Conservation (phyloP, 2,888 invertebrate genomes). For the Pemphredon lugubris region DNA sequence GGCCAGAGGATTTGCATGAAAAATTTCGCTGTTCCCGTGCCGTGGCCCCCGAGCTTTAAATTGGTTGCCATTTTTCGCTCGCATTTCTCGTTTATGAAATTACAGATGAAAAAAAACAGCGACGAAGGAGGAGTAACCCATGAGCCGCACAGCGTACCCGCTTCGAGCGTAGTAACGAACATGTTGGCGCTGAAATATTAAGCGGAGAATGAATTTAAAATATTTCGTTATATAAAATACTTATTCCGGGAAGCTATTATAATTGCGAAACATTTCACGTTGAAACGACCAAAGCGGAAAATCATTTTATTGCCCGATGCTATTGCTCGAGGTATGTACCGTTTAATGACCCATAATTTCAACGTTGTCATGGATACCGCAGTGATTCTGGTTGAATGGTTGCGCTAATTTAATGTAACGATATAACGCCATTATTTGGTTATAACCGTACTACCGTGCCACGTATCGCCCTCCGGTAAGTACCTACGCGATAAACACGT, state of each 20-base stretch:
- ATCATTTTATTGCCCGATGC: no score
- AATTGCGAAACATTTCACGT: no score
- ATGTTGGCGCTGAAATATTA: no score
- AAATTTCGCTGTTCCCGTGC: slow-evolving; percentile 64
- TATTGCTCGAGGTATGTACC: slow-evolving; percentile 5
- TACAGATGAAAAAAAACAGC: neutral
- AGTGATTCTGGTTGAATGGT: slow-evolving; percentile 31
- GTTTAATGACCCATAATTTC: slow-evolving; percentile 15
- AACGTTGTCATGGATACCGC: slow-evolving; percentile 35
- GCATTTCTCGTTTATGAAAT: slow-evolving; percentile 6
- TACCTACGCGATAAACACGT: neutral
- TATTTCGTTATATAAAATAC: no score
- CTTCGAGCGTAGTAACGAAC: no score
- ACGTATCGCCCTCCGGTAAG: neutral
- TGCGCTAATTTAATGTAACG: slow-evolving; percentile 18
- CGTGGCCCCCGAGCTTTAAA: slow-evolving; percentile 4
- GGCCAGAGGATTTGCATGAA: slow-evolving; percentile 69
- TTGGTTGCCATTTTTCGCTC: slow-evolving; percentile 4
- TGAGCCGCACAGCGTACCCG: neutral
- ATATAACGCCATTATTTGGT: slow-evolving; percentile 28
- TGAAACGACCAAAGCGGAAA: no score
- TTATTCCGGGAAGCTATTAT: no score
- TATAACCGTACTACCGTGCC: slow-evolving; percentile 6
- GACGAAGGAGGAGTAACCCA: neutral
- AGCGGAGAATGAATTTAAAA: no score